Conservation (phyloP, 2,888 invertebrate genomes). For the Melanostoma mellinum region DNA sequence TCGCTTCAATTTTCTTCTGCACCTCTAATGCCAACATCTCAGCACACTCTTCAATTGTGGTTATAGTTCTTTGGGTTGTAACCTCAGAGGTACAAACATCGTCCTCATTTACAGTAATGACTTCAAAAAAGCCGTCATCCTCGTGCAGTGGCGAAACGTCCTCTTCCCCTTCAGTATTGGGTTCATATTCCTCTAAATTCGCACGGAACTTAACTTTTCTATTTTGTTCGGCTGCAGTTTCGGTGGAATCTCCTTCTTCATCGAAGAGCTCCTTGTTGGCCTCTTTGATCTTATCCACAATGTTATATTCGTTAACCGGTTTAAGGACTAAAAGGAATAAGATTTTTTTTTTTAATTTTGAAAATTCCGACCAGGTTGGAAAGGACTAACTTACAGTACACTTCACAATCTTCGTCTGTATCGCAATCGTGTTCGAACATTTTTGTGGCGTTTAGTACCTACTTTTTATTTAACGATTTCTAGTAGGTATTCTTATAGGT, state of each 20-base stretch:
- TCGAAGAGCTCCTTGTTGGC: constrained; percentile 83
- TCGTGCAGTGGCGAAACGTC: constrained; percentile 8
- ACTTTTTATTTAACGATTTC: constrained; percentile 35
- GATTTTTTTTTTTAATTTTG: neutral
- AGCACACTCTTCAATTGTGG: constrained; percentile 63
- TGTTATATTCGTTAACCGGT: constrained; percentile 83
- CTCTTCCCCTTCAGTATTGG: constrained; percentile 71
- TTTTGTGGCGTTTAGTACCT: constrained; percentile 67
- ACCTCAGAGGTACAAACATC: neutral
- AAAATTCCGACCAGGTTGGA: constrained; percentile 13
- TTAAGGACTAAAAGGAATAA: constrained; percentile 77
- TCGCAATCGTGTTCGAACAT: constrained; percentile 80
- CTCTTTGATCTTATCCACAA: constrained; percentile 83
- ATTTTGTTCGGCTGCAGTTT: constrained; percentile 63
- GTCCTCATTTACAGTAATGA: constrained; percentile 55
- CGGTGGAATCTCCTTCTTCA: constrained; percentile 63
- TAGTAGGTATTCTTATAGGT: constrained; percentile 2
- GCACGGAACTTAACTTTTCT: constrained; percentile 83
- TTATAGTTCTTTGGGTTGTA: constrained; percentile 37
- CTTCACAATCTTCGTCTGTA: constrained; percentile 81
- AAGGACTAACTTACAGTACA: constrained; percentile 80
- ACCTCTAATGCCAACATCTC: constrained; percentile 56
- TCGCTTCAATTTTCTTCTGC: constrained; percentile 63
- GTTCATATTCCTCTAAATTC: constrained; percentile 83
- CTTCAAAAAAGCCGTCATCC: constrained; percentile 59